A percentile compares a stretch with the other conserved stretches of the same genome.
Evolutionary conservation across 2,888 invertebrate species (phyloP).

Genomic region (Epsilonema sp.): DNA sequence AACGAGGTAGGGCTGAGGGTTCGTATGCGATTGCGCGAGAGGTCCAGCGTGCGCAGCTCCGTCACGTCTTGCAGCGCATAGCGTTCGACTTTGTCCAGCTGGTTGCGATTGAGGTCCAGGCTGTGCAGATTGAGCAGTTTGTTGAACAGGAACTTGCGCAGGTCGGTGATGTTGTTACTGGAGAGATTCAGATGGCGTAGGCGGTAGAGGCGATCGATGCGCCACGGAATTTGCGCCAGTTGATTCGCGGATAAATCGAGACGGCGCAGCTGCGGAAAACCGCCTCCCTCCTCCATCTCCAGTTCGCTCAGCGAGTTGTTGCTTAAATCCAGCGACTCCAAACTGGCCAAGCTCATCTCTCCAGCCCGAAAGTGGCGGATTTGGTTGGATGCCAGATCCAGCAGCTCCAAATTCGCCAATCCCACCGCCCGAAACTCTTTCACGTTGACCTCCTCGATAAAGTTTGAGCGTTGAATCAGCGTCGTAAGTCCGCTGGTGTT

Average conservation of each 20-base stretch:
- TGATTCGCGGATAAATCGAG: constrained; percentile 17
- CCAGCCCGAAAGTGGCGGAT: no score
- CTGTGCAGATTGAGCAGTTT: constrained; percentile 65
- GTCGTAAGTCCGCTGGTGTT: background rate
- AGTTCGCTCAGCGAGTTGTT: constrained; percentile 16
- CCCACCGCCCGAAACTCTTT: no score
- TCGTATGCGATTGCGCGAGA: no score
- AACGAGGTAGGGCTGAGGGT: no score
- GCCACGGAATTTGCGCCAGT: constrained; percentile 11
- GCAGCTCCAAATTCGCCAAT: no score
- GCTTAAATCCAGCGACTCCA: constrained; percentile 20
- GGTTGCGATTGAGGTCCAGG: constrained; percentile 62
- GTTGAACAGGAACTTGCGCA: no score
- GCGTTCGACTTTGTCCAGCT: constrained; percentile 48
- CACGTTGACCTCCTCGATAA: no score
- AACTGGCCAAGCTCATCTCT: no score
- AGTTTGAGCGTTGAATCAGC: background rate
- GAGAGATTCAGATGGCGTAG: constrained; percentile 16
- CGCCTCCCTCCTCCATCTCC: constrained; percentile 15
- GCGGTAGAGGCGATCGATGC: constrained; percentile 14
- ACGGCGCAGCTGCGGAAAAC: constrained; percentile 13
- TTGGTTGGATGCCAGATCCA: no score
- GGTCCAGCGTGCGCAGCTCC: background rate
- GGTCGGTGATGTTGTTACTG: constrained; percentile 14
- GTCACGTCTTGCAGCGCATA: background rate